Evolutionary conservation across 2,113 vertebrate genomes (phyloP).

Genomic region (Pica pica): DNA sequence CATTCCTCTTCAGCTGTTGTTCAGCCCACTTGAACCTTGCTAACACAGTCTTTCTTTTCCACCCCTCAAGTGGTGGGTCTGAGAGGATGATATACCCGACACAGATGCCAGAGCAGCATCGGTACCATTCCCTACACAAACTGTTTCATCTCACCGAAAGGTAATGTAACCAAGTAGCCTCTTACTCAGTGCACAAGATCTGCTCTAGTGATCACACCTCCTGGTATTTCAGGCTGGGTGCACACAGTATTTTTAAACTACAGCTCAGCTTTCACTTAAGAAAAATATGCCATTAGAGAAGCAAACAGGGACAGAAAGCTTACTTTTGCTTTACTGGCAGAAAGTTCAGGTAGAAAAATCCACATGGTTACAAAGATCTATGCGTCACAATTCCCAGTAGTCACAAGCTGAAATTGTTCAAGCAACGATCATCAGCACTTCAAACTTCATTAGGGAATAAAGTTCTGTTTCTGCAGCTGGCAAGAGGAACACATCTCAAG

Average conservation of each 20-base stretch:
- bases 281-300: not conserved
- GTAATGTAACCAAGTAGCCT: not conserved
- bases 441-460: not conserved
- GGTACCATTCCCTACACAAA: not conserved
- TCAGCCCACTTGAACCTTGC: not conserved
- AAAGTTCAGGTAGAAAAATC: not conserved
- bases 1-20: not conserved
- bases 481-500: not conserved
- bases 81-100: accelerated
- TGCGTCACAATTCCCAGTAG: not conserved
- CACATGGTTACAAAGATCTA: not conserved
- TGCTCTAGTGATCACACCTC: not conserved
- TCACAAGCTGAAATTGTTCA: not conserved
- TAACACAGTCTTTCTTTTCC: not conserved
- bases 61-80: not conserved
- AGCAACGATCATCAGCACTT: not conserved
- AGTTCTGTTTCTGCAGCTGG: not conserved
- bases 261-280: not conserved
- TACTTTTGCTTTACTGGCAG: not conserved
- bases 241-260: not conserved
- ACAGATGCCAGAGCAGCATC: not conserved
- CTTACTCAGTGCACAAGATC: not conserved
- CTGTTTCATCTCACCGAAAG: not conserved
- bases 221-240: not conserved
- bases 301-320: not conserved